Evolutionary conservation across 2,113 vertebrate species (phyloP), one percentile per base, ranked within the genome.

Genomic region (Peromyscus polionotus): DNA sequence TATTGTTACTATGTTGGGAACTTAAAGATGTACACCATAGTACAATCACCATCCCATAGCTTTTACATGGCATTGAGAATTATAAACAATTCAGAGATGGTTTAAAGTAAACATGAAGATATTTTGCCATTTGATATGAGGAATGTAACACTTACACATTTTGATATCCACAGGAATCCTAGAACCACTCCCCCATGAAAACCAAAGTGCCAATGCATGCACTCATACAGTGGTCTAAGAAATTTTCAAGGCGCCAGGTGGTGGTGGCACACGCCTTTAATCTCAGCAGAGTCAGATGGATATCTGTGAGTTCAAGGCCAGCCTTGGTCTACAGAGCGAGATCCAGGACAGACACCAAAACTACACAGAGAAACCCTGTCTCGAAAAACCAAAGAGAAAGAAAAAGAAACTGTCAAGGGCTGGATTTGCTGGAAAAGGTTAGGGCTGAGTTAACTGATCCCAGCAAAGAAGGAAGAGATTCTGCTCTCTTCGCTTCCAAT

Each of bases 401-500:
- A 48, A 48, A 48, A 48, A 48, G 45, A 48, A 93, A 85, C 5
- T 28, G 19, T 5, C 24, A 14, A 19, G 17, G 26, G 57, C 12
- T 86, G 45, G 73, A 33, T 45, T 57, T 88, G n/a, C 48, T 87
- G 67, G 33, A 80, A 93, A 42, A 9, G 26, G 14, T 45, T 65
- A 26, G 26, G 42, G 26, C 4, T 92, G 57, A 91, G 77, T 45
- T 54, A 96, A 89, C 11, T 93, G 88, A 89, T 48, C 51, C 88
- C 45, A 73, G 67, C 13, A 75, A 93, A 93, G 80, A 81, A 59
- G 65, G 68, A 70, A 95, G 88, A 93, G n/a, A 5, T 16, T 89
- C 88, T 86, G 51, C 14, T 79, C 42, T 93, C 91, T 97, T 96
- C 81, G 73, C 12, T 96, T 92, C 31, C 76, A 88, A 94, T 97